phyloP scores from a whole-genome alignment of 2,888 invertebrate species.

The Germaria angustata region DNA sequence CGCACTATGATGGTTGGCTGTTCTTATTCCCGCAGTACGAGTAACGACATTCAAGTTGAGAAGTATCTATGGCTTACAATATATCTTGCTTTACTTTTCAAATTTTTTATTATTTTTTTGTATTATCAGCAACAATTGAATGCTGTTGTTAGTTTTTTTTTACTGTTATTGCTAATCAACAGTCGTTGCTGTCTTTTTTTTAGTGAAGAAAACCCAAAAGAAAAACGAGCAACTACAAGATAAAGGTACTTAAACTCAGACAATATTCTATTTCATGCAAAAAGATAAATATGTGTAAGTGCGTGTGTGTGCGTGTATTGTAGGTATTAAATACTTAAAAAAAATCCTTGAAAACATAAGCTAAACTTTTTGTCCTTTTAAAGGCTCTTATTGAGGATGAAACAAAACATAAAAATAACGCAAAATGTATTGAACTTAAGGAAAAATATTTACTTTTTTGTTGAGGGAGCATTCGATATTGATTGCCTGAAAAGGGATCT shows the following conservation, averaged over 20 bases:
- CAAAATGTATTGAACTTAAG: slow-evolving; percentile 3
- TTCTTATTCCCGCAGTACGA: background rate
- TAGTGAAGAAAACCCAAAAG: background rate
- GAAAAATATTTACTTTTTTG: background rate
- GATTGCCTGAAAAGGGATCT: slow-evolving; percentile 34
- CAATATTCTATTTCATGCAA: slow-evolving; percentile 50
- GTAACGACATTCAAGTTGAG: background rate
- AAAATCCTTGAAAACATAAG: slow-evolving; percentile 42
- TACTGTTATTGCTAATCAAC: slow-evolving; percentile 47
- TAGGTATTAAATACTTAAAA: background rate
- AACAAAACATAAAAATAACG: slow-evolving; percentile 48
- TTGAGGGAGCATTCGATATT: background rate
- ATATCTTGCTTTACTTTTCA: slow-evolving; percentile 35
- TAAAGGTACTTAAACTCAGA: slow-evolving; percentile 64
- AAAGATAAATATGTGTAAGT: background rate
- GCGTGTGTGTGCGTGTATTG: no score
- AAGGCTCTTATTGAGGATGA: slow-evolving; percentile 13
- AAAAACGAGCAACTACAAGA: slow-evolving; percentile 31
- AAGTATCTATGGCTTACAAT: slow-evolving; percentile 31
- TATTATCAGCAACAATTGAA: slow-evolving; percentile 63
- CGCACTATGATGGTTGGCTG: slow-evolving; percentile 43
- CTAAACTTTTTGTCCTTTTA: slow-evolving; percentile 37
- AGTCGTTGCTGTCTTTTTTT: slow-evolving; percentile 11
- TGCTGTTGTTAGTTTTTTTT: slow-evolving; percentile 43
- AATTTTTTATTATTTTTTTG: slow-evolving; percentile 15